Evolutionary conservation across 2,113 vertebrate species (phyloP).

Genomic region (Tetrao urogallus): DNA sequence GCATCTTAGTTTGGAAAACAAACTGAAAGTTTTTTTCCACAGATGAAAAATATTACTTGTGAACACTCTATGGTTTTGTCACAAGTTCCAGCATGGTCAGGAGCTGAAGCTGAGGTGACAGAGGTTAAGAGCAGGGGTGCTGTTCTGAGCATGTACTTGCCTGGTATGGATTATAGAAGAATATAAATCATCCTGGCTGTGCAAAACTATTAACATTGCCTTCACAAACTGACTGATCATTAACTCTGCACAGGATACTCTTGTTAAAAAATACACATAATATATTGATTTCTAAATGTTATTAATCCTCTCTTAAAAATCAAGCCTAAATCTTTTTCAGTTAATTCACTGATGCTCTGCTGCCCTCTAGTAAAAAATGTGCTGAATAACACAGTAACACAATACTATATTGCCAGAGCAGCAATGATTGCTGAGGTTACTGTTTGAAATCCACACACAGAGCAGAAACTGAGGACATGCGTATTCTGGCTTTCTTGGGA

Average conservation of each 20-base stretch:
- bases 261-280: neutral
- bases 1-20: neutral
- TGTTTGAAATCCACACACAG: neutral
- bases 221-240: neutral
- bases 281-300: neutral
- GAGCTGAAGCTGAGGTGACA: neutral
- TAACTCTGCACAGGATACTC: neutral
- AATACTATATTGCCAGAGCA: neutral
- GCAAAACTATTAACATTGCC: neutral
- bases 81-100: neutral
- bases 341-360: neutral
- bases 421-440: accelerated
- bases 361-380: slow-evolving; percentile 2
- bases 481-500: neutral
- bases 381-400: neutral
- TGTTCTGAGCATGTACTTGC: neutral
- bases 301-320: neutral
- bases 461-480: neutral
- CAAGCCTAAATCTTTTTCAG: neutral
- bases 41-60: neutral
- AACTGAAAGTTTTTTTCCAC: neutral
- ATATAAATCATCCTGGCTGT: neutral
- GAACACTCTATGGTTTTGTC: neutral
- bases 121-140: neutral
- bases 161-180: neutral